Conservation (phyloP, 2,888 invertebrate genomes). For the Callimorpha dominula region DNA sequence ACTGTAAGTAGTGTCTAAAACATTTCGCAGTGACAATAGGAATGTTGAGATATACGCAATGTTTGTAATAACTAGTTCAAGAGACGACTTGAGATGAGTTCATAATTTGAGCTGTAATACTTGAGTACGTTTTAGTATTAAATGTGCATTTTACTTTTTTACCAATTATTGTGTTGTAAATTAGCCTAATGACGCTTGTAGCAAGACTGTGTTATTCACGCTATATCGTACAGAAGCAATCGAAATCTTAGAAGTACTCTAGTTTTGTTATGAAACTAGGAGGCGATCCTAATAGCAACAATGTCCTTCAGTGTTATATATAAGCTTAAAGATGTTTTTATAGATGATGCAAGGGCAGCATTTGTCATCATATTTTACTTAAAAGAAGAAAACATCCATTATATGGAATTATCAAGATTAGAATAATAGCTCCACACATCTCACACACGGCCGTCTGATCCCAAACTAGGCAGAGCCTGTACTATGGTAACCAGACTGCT, state of each 20-base stretch:
- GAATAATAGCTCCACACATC: too few species aligned
- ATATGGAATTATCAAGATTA: too few species aligned
- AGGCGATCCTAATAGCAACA: neutral
- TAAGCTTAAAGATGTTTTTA: neutral
- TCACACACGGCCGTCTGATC: too few species aligned
- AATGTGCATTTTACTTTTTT: neutral
- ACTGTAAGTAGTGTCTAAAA: slow-evolving; percentile 12
- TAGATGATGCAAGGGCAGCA: neutral
- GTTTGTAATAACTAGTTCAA: slow-evolving; percentile 17
- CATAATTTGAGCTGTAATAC: neutral
- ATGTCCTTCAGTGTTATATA: neutral
- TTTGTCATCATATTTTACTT: too few species aligned
- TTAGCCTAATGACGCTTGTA: neutral
- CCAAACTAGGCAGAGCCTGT: too few species aligned
- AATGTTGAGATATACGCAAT: slow-evolving; percentile 5
- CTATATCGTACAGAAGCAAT: neutral
- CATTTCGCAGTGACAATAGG: slow-evolving; percentile 13
- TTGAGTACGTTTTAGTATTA: neutral
- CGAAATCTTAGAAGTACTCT: neutral
- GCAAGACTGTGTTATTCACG: neutral
- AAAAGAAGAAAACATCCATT: too few species aligned
- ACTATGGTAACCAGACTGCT: too few species aligned
- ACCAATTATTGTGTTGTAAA: neutral
- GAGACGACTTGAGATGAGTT: slow-evolving; percentile 14
- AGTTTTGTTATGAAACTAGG: neutral